A percentile compares a stretch with the other conserved stretches of the same genome.
Evolutionary conservation across 2,113 vertebrate genomes (phyloP).

Genomic region (Numida meleagris): DNA sequence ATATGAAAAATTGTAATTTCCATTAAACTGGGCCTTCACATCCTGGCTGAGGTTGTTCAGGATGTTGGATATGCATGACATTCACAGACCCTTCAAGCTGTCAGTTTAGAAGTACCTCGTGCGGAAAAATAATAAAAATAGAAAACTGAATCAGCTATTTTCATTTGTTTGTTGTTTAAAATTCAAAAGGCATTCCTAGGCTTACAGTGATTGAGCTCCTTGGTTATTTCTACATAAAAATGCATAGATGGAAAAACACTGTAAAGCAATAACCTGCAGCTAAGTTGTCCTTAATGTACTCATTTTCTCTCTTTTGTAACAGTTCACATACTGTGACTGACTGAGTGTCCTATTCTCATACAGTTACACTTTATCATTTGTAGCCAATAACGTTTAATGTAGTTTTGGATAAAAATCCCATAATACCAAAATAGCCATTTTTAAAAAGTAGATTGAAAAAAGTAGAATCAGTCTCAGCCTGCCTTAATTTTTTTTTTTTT

Average conservation of each 20-base stretch:
- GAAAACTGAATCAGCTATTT: conserved; percentile 19
- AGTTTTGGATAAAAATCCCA: background rate
- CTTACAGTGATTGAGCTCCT: conserved; percentile 16
- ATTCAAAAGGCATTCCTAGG: background rate
- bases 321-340: background rate
- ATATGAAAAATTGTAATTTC: background rate
- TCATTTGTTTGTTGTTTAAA: conserved; percentile 25
- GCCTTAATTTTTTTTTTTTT: background rate
- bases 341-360: background rate
- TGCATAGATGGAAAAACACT: conserved; percentile 14
- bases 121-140: background rate
- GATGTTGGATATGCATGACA: background rate
- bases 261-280: conserved; percentile 31
- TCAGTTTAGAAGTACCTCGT: background rate
- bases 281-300: background rate
- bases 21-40: background rate
- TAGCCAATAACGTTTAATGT: background rate
- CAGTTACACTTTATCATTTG: background rate
- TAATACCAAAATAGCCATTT: background rate
- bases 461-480: background rate
- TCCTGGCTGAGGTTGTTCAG: background rate
- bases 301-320: conserved; percentile 29
- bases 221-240: conserved; percentile 14
- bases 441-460: background rate
- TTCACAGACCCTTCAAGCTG: background rate